phyloP scores from a whole-genome alignment of 2,888 invertebrate species.

The Rhogogaster chlorosoma region DNA sequence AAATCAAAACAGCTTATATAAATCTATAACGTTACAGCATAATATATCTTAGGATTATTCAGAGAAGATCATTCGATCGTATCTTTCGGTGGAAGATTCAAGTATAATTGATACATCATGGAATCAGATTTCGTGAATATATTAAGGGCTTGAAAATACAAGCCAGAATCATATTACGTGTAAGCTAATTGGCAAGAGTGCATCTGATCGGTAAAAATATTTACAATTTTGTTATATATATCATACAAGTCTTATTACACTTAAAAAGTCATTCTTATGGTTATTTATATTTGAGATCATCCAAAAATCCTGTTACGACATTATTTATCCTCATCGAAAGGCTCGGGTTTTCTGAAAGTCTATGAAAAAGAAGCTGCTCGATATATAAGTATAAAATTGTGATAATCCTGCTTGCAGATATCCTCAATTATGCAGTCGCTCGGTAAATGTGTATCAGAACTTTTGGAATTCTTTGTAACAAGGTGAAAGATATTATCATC shows the following conservation, averaged over 20 bases:
- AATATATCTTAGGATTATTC: slow-evolving; percentile 6
- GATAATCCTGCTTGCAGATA: neutral
- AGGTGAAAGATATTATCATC: neutral
- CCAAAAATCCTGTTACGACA: slow-evolving; percentile 29
- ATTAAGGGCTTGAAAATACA: neutral
- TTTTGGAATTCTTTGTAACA: slow-evolving; percentile 29
- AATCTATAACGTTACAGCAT: slow-evolving; percentile 21
- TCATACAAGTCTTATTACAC: slow-evolving; percentile 37
- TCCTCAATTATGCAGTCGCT: neutral
- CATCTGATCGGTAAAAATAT: slow-evolving; percentile 25
- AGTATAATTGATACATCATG: neutral
- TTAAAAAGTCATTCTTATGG: slow-evolving; percentile 14
- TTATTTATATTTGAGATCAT: slow-evolving; percentile 38
- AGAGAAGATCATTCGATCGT: slow-evolving; percentile 7
- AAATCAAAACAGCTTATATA: slow-evolving; percentile 21
- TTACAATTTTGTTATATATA: slow-evolving; percentile 42
- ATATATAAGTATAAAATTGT: neutral
- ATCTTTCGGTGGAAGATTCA: slow-evolving; percentile 14
- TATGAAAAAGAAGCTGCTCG: neutral
- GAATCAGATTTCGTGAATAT: slow-evolving; percentile 2
- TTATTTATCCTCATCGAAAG: neutral
- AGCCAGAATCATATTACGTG: slow-evolving; percentile 17
- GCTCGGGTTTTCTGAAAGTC: too few relatives aligned
- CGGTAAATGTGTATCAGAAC: neutral
- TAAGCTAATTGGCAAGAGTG: slow-evolving; percentile 37